Percentiles rank a stretch among this genome's conserved stretches.
Conservation (phyloP, 2,113 vertebrate species). For the Asarcornis scutulata region DNA sequence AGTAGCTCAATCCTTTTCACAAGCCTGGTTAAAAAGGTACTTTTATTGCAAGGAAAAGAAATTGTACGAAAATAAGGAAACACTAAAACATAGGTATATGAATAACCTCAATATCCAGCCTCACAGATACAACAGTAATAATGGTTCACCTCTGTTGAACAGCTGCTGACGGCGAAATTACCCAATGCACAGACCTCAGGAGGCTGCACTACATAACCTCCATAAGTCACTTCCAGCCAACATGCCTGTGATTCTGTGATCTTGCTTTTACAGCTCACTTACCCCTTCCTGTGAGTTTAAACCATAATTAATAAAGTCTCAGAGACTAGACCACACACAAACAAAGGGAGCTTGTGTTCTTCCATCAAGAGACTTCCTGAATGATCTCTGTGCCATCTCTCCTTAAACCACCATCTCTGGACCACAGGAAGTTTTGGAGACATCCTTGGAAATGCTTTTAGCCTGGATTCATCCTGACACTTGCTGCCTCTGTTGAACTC, state of each 20-base stretch:
- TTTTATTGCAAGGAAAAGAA: not conserved
- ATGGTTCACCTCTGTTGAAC: not conserved
- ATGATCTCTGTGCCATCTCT: not conserved
- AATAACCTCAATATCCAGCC: not conserved
- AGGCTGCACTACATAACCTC: not conserved
- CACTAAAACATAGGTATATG: not conserved
- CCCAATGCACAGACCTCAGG: not conserved
- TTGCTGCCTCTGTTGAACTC: not conserved
- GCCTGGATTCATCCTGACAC: not conserved
- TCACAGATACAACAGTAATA: accelerated
- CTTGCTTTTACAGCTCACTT: not conserved
- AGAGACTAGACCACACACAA: not conserved
- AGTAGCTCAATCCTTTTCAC: not conserved
- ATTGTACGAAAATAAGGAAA: not conserved
- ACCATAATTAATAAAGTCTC: not conserved
- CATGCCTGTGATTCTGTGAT: not conserved
- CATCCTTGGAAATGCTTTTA: not conserved
- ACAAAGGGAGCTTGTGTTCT: not conserved
- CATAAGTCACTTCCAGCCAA: not conserved
- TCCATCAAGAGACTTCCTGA: not conserved
- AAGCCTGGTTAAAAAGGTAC: not conserved
- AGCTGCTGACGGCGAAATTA: not conserved
- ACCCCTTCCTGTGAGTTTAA: not conserved
- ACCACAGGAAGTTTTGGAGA: not conserved
- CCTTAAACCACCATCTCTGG: not conserved